Percentiles rank a stretch among this genome's conserved stretches.
phyloP scores from a whole-genome alignment of 1,140 invertebrate genomes.

The Lepidurus apus region DNA sequence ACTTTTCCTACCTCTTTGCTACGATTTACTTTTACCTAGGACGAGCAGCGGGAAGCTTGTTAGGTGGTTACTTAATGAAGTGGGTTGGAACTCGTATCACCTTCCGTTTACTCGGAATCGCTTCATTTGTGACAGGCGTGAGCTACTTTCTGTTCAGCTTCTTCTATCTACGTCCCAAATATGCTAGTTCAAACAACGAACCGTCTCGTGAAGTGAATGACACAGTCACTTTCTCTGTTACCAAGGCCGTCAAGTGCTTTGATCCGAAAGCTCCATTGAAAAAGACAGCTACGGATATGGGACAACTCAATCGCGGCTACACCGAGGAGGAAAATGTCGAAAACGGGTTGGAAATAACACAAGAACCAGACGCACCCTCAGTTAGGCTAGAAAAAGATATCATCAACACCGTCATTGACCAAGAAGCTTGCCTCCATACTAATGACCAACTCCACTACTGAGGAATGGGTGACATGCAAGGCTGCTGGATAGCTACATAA shows the following conservation, averaged over 20 bases:
- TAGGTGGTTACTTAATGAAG: slow-evolving; percentile 71
- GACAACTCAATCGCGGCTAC: neutral
- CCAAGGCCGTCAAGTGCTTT: neutral
- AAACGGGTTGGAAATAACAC: neutral
- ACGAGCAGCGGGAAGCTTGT: slow-evolving; percentile 66
- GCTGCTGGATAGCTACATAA: too few relatives aligned
- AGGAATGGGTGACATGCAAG: neutral
- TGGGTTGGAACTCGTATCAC: slow-evolving; percentile 63
- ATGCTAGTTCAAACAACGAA: neutral
- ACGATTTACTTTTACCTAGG: slow-evolving; percentile 49
- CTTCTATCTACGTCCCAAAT: slow-evolving; percentile 49
- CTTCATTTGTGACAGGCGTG: slow-evolving; percentile 57
- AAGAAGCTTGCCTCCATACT: neutral
- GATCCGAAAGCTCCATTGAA: neutral
- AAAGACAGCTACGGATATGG: neutral
- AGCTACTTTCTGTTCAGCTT: slow-evolving; percentile 65
- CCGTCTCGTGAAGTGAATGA: neutral
- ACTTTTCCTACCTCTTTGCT: neutral
- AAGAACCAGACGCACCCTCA: neutral
- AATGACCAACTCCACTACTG: neutral
- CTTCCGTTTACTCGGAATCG: slow-evolving; percentile 62
- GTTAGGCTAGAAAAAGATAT: neutral
- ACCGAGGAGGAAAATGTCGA: neutral
- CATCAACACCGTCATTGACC: neutral
- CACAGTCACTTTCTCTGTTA: neutral